These are phyloP conservation scores for Bufo bufo DNA, from an alignment of 2,113 vertebrate species.

Conservation along the genomic window DNA sequence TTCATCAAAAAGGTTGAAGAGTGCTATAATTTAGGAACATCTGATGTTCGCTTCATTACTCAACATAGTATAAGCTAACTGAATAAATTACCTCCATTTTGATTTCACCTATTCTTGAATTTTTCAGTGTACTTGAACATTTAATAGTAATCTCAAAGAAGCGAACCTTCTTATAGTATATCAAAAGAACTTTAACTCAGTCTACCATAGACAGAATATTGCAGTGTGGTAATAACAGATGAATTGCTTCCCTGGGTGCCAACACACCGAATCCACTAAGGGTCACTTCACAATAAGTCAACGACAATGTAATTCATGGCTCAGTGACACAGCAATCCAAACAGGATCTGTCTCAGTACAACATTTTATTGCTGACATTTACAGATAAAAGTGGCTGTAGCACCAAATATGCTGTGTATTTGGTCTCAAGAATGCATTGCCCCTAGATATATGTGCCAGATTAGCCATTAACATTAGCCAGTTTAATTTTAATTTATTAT, in stretches of 20 bases:
- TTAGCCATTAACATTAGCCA: neutral
- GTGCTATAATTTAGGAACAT: too few relatives aligned
- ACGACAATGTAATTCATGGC: constrained; percentile 33
- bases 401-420: constrained; percentile 3
- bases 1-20: too few relatives aligned
- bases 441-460: neutral
- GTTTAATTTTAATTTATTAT: neutral
- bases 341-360: constrained; percentile 36
- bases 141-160: neutral
- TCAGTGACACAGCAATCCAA: constrained; percentile 33
- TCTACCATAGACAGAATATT: constrained; percentile 50
- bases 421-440: neutral
- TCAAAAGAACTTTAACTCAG: constrained; percentile 61
- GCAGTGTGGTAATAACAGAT: constrained; percentile 36
- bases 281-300: constrained; percentile 49
- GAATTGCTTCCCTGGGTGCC: constrained; percentile 33
- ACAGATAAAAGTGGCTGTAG: constrained; percentile 18
- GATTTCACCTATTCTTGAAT: neutral
- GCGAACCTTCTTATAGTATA: neutral
- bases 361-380: constrained; percentile 34
- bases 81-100: neutral
- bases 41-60: neutral
- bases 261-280: constrained; percentile 42
- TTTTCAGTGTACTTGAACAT: neutral
- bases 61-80: neutral